These are phyloP conservation scores for Beroe forskalii DNA, from an alignment of 37 sponge, comb jelly and placozoan genomes.

Conservation along the genomic window DNA sequence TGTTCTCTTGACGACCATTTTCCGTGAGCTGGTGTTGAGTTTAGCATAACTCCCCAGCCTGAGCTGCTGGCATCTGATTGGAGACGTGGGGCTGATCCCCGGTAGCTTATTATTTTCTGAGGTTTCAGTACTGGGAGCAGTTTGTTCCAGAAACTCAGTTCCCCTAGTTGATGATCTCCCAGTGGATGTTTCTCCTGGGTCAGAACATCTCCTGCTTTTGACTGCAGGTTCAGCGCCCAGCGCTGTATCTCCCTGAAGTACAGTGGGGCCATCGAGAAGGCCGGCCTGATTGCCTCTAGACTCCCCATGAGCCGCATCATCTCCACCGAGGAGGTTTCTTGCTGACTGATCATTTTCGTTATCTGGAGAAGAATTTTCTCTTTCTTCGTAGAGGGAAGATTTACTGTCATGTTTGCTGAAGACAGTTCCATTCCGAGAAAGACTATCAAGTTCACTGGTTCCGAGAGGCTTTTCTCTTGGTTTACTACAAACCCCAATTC, in stretches of 20 bases:
- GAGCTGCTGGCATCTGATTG: not conserved
- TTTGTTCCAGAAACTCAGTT: not conserved
- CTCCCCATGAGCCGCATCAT: not conserved
- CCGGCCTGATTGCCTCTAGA: not conserved
- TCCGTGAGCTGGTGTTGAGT: not conserved
- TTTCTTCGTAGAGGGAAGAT: not conserved
- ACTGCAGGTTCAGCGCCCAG: not conserved
- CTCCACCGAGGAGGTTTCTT: not conserved
- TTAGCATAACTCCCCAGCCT: not conserved
- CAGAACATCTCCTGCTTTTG: not conserved
- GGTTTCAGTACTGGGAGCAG: not conserved
- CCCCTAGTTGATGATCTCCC: not conserved
- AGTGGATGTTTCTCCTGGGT: not conserved
- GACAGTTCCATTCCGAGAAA: conserved; percentile 20
- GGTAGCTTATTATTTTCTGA: not conserved
- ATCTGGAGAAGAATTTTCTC: not conserved
- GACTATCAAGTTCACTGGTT: not conserved
- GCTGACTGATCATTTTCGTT: not conserved
- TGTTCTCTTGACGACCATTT: not conserved
- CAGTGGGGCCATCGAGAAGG: conserved; percentile 3
- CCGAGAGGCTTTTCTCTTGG: not conserved
- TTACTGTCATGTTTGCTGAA: not conserved
- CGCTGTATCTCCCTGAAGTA: not conserved
- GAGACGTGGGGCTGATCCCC: not conserved
- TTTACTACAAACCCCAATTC: not conserved